Conservation (phyloP, 2,113 vertebrate genomes). For the human (Homo sapiens) region DNA sequence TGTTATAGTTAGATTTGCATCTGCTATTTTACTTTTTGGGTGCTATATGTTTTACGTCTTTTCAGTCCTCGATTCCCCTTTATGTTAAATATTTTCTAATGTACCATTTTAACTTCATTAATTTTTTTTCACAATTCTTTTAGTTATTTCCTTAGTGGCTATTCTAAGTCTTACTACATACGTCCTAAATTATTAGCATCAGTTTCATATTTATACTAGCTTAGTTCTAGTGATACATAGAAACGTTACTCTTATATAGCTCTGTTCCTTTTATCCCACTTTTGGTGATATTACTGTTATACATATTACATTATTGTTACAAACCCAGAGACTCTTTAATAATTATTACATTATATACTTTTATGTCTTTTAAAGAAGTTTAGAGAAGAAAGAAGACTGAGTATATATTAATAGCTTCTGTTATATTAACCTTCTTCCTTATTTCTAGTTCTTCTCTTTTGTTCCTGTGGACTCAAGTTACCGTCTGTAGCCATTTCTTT, state of each 20-base stretch:
- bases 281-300: neutral
- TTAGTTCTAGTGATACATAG: neutral
- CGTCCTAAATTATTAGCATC: neutral
- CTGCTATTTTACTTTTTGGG: neutral
- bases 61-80: neutral
- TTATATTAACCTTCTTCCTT: neutral
- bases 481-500: neutral
- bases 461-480: neutral
- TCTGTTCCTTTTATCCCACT: neutral
- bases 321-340: neutral
- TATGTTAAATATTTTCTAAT: neutral
- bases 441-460: neutral
- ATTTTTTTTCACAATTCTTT: neutral
- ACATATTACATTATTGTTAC: neutral
- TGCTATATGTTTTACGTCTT: neutral
- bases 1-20: neutral
- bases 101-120: neutral
- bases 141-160: neutral
- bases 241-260: neutral
- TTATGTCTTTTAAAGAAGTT: neutral
- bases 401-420: neutral
- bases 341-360: neutral
- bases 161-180: neutral
- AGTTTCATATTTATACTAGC: neutral
- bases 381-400: neutral